Percentiles rank a stretch among this genome's conserved stretches.
Evolutionary conservation across 1,140 invertebrate genomes (phyloP).

Genomic region (Polypedilum pembai): DNA sequence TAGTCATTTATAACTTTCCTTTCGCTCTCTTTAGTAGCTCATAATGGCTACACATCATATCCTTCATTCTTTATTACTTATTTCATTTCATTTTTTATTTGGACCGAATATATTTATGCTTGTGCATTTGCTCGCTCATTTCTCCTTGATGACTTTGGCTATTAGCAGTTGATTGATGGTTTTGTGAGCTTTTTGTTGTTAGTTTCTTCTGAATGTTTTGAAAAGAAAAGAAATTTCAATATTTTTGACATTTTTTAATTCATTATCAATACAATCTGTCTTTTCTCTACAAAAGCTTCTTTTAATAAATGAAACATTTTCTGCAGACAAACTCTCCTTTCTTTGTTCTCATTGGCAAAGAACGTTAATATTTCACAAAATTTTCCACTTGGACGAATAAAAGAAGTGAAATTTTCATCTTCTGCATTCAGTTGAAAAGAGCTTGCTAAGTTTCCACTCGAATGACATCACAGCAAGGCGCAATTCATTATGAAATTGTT

Average conservation of each 20-base stretch:
- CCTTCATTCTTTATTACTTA: not conserved
- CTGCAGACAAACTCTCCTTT: too few relatives aligned
- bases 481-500: constrained; percentile 19
- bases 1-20: constrained; percentile 18
- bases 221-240: too few relatives aligned
- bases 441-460: not conserved
- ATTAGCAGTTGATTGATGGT: constrained; percentile 4
- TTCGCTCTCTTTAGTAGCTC: not conserved
- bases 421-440: not conserved
- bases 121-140: not conserved
- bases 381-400: not conserved
- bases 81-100: not conserved
- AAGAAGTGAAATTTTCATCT: not conserved
- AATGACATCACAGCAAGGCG: constrained; percentile 9
- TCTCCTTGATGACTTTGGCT: constrained; percentile 1
- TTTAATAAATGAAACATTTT: too few relatives aligned
- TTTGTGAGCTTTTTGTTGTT: not conserved
- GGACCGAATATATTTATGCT: not conserved
- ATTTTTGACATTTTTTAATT: too few relatives aligned
- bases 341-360: too few relatives aligned
- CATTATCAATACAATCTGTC: too few relatives aligned
- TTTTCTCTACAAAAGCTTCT: too few relatives aligned
- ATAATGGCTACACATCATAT: constrained; percentile 13
- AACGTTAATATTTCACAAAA: not conserved
- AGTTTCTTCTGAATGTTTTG: too few relatives aligned